Conservation (phyloP, 2,888 invertebrate genomes). For the Melinopterus prodromus region DNA sequence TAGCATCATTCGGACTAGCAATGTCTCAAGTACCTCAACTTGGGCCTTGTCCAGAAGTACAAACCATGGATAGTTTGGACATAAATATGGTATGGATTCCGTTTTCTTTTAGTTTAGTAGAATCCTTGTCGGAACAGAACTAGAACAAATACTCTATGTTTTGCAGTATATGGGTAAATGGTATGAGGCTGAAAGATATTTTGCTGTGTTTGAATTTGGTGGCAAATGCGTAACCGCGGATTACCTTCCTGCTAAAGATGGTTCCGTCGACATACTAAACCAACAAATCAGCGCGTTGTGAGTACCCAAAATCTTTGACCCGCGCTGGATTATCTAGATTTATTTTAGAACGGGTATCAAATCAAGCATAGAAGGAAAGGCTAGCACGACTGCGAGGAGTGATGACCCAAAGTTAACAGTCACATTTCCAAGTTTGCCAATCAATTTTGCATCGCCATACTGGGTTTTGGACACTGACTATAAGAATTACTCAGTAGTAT, state of each 20-base stretch:
- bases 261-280: slow-evolving; percentile 58
- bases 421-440: slow-evolving; percentile 67
- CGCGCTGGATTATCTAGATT: slow-evolving; percentile 22
- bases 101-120: neutral
- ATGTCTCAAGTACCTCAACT: slow-evolving; percentile 72
- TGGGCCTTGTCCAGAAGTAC: slow-evolving; percentile 79
- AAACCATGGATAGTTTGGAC: slow-evolving; percentile 77
- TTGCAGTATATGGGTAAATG: slow-evolving; percentile 69
- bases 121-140: neutral
- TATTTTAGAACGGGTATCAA: slow-evolving; percentile 65
- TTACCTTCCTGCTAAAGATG: slow-evolving; percentile 64
- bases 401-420: slow-evolving; percentile 70
- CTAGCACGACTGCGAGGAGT: slow-evolving; percentile 62
- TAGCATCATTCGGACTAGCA: slow-evolving; percentile 19
- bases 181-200: slow-evolving; percentile 82
- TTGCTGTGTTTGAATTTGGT: slow-evolving; percentile 76
- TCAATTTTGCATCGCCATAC: slow-evolving; percentile 65
- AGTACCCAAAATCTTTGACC: slow-evolving; percentile 44
- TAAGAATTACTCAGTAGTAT: slow-evolving; percentile 67
- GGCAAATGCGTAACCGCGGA: slow-evolving; percentile 78
- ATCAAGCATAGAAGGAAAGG: slow-evolving; percentile 67
- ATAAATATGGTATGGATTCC: slow-evolving; percentile 60
- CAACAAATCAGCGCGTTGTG: slow-evolving; percentile 60
- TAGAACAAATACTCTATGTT: neutral
- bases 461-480: slow-evolving; percentile 75